Conservation (phyloP, 2,797 vertebrate genomes). For the Anguilla pacifica region DNA sequence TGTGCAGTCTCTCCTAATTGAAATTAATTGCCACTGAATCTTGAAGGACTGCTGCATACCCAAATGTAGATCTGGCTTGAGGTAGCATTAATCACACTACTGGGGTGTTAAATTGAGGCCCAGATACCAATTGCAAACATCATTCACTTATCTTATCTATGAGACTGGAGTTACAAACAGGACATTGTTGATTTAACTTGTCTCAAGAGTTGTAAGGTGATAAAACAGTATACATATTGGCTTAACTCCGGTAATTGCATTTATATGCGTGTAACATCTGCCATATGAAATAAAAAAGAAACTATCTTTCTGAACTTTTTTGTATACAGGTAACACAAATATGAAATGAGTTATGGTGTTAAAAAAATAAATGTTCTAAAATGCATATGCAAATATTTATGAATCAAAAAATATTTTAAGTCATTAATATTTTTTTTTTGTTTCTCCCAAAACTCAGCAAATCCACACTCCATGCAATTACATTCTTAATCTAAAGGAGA, state of each 20-base stretch:
- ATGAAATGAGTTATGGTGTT: neutral
- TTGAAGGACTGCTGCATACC: neutral
- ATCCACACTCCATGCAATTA: neutral
- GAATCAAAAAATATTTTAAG: neutral
- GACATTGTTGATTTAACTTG: neutral
- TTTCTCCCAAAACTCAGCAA: neutral
- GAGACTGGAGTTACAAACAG: neutral
- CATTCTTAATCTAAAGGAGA: neutral
- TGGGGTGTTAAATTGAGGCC: neutral
- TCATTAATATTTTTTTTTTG: neutral
- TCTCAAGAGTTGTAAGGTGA: neutral
- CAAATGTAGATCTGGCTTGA: neutral
- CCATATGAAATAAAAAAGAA: neutral
- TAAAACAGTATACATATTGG: neutral
- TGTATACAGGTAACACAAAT: neutral
- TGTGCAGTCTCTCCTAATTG: neutral
- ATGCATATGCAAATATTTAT: neutral
- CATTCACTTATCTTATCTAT: neutral
- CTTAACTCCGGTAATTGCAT: neutral
- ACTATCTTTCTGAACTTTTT: neutral
- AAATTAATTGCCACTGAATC: neutral
- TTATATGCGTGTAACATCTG: neutral
- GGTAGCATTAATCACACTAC: neutral
- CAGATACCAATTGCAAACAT: constrained; percentile 7
- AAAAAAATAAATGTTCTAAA: neutral